Evolutionary conservation across 2,113 vertebrate species (phyloP), one percentile per base, ranked within the genome.

Genomic region (Petrocephalus microphthalmus): DNA sequence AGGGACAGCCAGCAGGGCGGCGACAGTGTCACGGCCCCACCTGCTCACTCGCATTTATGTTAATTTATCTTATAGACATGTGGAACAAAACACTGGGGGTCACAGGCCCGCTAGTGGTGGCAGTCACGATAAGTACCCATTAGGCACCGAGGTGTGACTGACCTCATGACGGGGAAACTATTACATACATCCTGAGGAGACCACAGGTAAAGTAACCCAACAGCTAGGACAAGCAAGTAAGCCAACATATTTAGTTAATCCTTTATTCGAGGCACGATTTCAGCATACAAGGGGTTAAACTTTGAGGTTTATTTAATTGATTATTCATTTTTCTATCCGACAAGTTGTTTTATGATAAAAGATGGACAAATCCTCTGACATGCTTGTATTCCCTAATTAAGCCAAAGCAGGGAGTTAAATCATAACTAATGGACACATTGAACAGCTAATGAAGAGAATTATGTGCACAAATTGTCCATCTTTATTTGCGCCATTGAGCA

Each of bases 391-490:
- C 37, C 45, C 7, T 47, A 47, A 83, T 83, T 83, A 83, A 83
- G 81, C 17, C 22, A 47, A 47, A 45, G 81, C 10, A 10, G 81
- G 81, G 33, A 45, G 33, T 83, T 49, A 47, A 83, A 45, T 83
- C 42, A 22, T 47, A 83, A 83, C 81, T 49, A 83, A 83, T 83
- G 22, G 20, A 49, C 81, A 83, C 81, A 83, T 47, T 83, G 81
- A 83, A 83, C n/a, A n/a, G 42, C 37, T 83, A 83, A 83, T 83
- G 20, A 49, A 83, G 81, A 17, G 81, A 49, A 49, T 15, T 11
- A 52, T 64, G 37, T 52, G 42, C 25, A 42, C 52, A 54, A 52
- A 87, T 52, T 47, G 60, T 71, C 47, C 45, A 29, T 67, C 86
- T 87, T 57, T 71, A 71, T 67, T 71, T 87, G 60, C 57, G 25